These are phyloP conservation scores for Melieria picta DNA, from an alignment of 2,888 invertebrate species.

Conservation along the genomic window DNA sequence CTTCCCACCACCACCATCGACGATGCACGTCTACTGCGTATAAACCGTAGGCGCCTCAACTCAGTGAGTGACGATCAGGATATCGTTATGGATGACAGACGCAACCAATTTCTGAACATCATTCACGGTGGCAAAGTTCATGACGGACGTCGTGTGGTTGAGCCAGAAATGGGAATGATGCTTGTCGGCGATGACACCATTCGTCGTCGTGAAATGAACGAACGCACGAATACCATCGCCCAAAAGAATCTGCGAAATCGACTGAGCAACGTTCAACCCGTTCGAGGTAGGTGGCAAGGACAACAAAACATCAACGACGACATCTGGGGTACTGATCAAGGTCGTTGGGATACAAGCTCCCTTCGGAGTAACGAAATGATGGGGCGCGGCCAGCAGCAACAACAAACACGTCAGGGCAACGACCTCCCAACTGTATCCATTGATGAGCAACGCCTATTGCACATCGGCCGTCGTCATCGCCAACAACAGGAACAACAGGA, in stretches of 20 bases:
- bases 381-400: too few relatives aligned
- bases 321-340: too few relatives aligned
- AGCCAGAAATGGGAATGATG: conserved; percentile 18
- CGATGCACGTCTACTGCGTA: conserved; percentile 48
- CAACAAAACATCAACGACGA: too few relatives aligned
- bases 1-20: conserved; percentile 43
- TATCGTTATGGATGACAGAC: not conserved
- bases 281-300: too few relatives aligned
- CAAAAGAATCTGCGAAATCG: too few relatives aligned
- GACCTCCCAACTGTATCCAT: conserved; percentile 5
- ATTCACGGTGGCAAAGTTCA: conserved; percentile 12
- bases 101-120: conserved; percentile 18
- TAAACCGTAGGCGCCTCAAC: conserved; percentile 47
- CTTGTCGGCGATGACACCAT: conserved; percentile 1
- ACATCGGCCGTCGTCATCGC: conserved; percentile 9
- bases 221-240: too few relatives aligned
- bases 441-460: conserved; percentile 18
- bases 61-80: conserved; percentile 7
- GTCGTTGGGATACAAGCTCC: too few relatives aligned
- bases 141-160: conserved; percentile 38
- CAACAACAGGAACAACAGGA: not conserved
- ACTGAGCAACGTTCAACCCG: too few relatives aligned
- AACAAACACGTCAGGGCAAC: too few relatives aligned
- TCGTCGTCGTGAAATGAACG: too few relatives aligned
- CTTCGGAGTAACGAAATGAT: too few relatives aligned